Evolutionary conservation across 2,888 invertebrate species (phyloP), one percentile per base, ranked within the genome.

Genomic region (Eristalis intricaria): DNA sequence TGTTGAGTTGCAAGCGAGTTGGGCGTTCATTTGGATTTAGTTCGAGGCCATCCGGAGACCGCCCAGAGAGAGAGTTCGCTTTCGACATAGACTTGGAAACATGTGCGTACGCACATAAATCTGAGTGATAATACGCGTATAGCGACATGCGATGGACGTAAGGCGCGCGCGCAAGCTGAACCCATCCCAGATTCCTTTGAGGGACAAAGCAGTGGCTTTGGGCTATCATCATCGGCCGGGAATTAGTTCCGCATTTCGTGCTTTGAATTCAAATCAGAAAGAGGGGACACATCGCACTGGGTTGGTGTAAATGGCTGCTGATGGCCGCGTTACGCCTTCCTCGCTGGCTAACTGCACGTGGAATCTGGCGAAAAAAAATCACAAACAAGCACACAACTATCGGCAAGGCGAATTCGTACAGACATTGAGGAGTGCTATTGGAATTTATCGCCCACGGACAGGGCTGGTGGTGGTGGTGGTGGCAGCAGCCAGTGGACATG

Each of bases 401-500:
- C 50, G n/a, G 50, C 19, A 19, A n/a, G 26, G 60, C 65, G 63
- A 78, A 82, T 73, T 84, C 79, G 79, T 84, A 76, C 87, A 80
- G 60, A 87, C 84, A 19, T 50, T 50, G 50, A 73, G 87, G 79
- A 78, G 84, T 80, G 84, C 79, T 87, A 76, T 87, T 84, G 87
- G 87, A 87, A 87, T 87, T 87, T 84, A 87, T 87, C 84, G 87
- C 84, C 87, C 87, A 87, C 87, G 64, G 84, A 76, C 87, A 80
- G 87, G 87, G 76, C 79, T 79, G 82, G 35, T 75, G 43, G 73
- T 79, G 82, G 35, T 75, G 43, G 73, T 69, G 64, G 69, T 38
- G 38, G 43, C 61, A 75, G 70, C 69, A 80, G 70, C 70, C 26
- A 74, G 56, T 75, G 70, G 82, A 78, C 74, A 83, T 79, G 83